A percentile compares a stretch with the other conserved stretches of the same genome.
phyloP scores from a whole-genome alignment of 2,797 vertebrate genomes.

The Heterohyrax brucei region DNA sequence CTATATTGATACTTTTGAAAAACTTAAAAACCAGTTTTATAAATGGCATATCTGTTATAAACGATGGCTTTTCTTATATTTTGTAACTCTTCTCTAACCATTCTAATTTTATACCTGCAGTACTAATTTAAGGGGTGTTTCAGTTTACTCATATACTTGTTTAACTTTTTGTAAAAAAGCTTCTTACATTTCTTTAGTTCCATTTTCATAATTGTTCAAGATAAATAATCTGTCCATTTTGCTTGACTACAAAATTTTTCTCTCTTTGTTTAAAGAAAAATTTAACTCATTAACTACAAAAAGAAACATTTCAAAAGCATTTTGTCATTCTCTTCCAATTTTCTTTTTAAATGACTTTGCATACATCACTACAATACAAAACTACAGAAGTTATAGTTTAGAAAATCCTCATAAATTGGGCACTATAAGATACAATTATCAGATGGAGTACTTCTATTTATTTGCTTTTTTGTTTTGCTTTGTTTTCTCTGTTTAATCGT shows the following conservation, averaged over 20 bases:
- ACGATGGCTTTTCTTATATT: not conserved
- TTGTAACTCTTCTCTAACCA: not conserved
- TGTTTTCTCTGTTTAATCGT: not conserved
- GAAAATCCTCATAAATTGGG: not conserved
- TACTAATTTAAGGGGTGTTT: not conserved
- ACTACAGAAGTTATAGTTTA: not conserved
- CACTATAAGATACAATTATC: not conserved
- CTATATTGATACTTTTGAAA: not conserved
- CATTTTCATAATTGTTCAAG: conserved; percentile 6
- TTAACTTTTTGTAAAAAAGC: not conserved
- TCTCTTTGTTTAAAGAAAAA: conserved; percentile 25
- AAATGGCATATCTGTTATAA: not conserved
- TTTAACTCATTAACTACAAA: not conserved
- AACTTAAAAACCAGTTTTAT: not conserved
- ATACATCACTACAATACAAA: not conserved
- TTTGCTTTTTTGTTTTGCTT: not conserved
- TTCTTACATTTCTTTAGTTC: not conserved
- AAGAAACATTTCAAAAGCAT: not conserved
- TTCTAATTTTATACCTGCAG: not conserved
- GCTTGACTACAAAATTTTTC: not conserved
- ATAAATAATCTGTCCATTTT: not conserved
- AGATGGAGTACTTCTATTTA: not conserved
- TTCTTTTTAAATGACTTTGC: not conserved
- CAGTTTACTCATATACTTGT: not conserved
- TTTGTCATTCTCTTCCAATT: conserved; percentile 29